Percentiles rank a stretch among this genome's conserved stretches.
phyloP scores from a whole-genome alignment of 1,140 invertebrate genomes.

The Calliopsis andreniformis region DNA sequence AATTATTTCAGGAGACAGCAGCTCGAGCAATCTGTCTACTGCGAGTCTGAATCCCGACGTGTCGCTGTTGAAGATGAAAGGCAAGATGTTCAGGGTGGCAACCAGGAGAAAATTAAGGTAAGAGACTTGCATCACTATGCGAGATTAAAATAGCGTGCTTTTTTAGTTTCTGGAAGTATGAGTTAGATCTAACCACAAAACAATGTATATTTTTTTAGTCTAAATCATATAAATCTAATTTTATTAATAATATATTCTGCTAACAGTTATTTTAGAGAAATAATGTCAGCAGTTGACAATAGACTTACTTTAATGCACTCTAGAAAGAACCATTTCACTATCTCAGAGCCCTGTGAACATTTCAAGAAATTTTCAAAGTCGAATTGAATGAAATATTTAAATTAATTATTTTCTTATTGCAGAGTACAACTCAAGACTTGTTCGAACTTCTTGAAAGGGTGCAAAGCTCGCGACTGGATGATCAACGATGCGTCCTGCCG shows the following conservation, averaged over 20 bases:
- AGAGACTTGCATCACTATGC: neutral
- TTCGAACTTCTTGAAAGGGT: constrained; percentile 95
- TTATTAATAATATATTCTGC: too few species aligned
- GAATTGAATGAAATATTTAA: too few species aligned
- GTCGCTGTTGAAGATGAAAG: constrained; percentile 70
- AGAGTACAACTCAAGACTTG: constrained; percentile 89
- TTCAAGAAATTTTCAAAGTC: too few species aligned
- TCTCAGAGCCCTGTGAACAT: too few species aligned
- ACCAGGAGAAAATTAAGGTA: constrained; percentile 72
- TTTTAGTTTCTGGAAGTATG: too few species aligned
- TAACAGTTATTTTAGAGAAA: too few species aligned
- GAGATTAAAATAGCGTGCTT: neutral
- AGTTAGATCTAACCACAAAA: too few species aligned
- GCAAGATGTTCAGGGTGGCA: constrained; percentile 69
- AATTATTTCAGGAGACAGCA: constrained; percentile 77
- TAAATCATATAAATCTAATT: too few species aligned
- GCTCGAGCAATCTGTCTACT: constrained; percentile 78
- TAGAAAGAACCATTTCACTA: too few species aligned
- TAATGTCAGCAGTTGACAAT: too few species aligned
- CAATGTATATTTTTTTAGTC: too few species aligned
- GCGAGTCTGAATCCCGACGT: constrained; percentile 73
- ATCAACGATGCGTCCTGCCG: constrained; percentile 95
- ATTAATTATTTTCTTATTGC: constrained; percentile 53
- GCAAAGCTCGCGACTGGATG: constrained; percentile 95
- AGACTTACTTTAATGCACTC: too few species aligned